These are phyloP conservation scores for Spilogale gracilis DNA, from an alignment of 2,113 vertebrate species.

Conservation along the genomic window DNA sequence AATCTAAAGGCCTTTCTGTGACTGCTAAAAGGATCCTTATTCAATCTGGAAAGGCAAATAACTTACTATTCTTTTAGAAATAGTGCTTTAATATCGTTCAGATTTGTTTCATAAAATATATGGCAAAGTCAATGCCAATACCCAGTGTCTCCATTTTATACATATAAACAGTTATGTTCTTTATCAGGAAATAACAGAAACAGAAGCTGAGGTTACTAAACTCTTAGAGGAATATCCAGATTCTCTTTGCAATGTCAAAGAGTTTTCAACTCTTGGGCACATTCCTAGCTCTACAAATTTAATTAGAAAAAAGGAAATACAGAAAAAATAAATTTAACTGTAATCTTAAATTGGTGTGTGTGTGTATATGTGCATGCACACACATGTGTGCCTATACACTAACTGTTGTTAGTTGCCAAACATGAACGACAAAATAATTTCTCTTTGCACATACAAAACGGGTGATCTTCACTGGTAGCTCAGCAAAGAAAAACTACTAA, in stretches of 20 bases:
- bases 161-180: neutral
- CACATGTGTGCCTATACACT: neutral
- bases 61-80: slow-evolving; percentile 21
- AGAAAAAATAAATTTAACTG: neutral
- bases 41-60: slow-evolving; percentile 41
- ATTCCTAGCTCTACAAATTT: neutral
- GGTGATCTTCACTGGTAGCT: neutral
- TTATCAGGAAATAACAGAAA: slow-evolving; percentile 26
- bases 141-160: neutral
- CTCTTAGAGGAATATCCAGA: neutral
- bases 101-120: slow-evolving; percentile 38
- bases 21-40: neutral
- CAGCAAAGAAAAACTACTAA: neutral
- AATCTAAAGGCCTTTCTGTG: neutral
- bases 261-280: neutral
- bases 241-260: neutral
- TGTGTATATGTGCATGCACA: neutral
- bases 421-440: neutral
- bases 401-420: neutral
- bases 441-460: neutral
- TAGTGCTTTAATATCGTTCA: neutral
- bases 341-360: neutral
- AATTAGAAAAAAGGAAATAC: neutral
- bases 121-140: neutral
- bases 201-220: neutral